Percentiles rank a stretch among this genome's conserved stretches.
Evolutionary conservation across 2,888 invertebrate genomes (phyloP).

Genomic region (Xestobium rufovillosum): DNA sequence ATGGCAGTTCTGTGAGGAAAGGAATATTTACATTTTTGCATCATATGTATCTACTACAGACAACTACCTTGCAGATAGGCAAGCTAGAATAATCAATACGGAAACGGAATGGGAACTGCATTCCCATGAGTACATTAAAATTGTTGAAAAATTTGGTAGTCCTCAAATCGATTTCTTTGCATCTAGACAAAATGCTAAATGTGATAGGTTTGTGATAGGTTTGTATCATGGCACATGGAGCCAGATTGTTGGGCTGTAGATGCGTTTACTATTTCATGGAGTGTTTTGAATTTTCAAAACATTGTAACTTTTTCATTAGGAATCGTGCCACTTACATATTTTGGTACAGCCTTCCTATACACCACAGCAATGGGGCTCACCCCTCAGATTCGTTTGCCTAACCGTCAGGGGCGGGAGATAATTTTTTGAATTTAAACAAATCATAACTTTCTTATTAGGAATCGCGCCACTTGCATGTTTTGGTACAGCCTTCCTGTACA

Average conservation of each 20-base stretch:
- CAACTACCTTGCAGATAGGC: constrained; percentile 23
- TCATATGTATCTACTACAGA: constrained; percentile 31
- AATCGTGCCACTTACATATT: too few species aligned
- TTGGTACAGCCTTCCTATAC: too few species aligned
- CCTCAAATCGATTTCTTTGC: constrained; percentile 28
- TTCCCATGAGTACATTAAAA: constrained; percentile 15
- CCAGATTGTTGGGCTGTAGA: constrained; percentile 24
- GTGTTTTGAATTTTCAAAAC: too few species aligned
- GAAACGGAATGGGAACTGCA: constrained; percentile 18
- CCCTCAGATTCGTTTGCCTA: too few species aligned
- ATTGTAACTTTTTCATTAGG: too few species aligned
- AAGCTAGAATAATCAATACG: constrained; percentile 18
- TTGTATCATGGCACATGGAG: constrained; percentile 26
- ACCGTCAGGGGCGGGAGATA: too few species aligned
- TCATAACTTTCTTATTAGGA: too few species aligned
- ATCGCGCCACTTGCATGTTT: too few species aligned
- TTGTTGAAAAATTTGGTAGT: constrained; percentile 17
- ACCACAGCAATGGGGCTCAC: too few species aligned
- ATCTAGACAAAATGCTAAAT: constrained; percentile 25
- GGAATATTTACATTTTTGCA: constrained; percentile 25
- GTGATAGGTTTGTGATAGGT: constrained; percentile 23
- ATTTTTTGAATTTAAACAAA: too few species aligned
- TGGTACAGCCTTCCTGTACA: too few species aligned
- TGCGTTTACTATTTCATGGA: constrained; percentile 26
- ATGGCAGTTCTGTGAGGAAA: constrained; percentile 8